Percentiles rank a stretch among this genome's conserved stretches.
Conservation (phyloP, 2,888 invertebrate genomes). For the Peribatodes rhomboidaria region DNA sequence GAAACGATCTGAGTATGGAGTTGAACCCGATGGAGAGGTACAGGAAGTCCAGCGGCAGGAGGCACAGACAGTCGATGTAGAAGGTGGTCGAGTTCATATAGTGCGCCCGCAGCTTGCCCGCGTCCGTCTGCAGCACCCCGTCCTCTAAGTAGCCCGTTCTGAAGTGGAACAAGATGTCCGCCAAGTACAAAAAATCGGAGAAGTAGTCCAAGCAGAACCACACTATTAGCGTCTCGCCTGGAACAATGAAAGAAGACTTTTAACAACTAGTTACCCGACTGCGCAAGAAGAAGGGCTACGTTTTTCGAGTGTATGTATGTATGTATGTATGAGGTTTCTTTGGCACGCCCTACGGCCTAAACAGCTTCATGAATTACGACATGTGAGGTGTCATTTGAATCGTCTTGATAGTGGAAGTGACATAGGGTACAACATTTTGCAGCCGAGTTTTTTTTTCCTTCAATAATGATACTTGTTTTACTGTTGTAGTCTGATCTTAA, state of each 20-base stretch:
- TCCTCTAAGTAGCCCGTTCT: conserved; percentile 99
- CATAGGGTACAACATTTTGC: no score
- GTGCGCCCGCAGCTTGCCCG: conserved; percentile 96
- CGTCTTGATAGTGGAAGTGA: no score
- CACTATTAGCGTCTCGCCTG: conserved; percentile 94
- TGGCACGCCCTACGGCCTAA: no score
- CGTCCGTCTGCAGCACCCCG: conserved; percentile 98
- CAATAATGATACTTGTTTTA: no score
- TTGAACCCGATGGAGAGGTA: conserved; percentile 99
- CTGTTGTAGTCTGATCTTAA: no score
- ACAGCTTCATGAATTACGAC: no score
- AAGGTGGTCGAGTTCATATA: conserved; percentile 99
- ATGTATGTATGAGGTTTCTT: no score
- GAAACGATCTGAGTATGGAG: conserved; percentile 97
- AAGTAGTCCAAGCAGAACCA: conserved; percentile 99
- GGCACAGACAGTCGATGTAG: conserved; percentile 99
- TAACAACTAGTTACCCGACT: background rate
- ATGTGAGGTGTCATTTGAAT: no score
- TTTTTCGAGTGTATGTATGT: no score
- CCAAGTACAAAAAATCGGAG: conserved; percentile 97
- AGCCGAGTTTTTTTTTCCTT: no score
- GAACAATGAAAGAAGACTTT: conserved; percentile 61
- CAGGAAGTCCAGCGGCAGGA: conserved; percentile 98
- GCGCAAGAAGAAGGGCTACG: no score
- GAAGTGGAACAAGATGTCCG: conserved; percentile 99